Conservation (phyloP, 1,140 invertebrate species). For the Thaumetopoea pityocampa region DNA sequence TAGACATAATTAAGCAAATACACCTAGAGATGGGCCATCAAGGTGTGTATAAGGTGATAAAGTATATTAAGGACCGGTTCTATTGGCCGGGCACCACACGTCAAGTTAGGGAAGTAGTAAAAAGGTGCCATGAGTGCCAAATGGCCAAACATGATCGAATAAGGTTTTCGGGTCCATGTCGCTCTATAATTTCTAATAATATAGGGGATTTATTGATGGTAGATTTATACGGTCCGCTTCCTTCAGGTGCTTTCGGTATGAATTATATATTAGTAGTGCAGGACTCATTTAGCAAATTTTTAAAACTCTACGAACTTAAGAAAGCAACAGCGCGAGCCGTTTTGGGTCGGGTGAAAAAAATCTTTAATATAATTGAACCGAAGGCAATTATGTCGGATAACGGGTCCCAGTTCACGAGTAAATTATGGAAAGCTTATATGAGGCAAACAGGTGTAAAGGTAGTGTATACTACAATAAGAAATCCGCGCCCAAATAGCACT, state of each 20-base stretch:
- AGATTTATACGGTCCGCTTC: slow-evolving; percentile 41
- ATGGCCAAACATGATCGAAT: slow-evolving; percentile 15
- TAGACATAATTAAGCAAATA: slow-evolving; percentile 15
- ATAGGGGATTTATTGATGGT: slow-evolving; percentile 35
- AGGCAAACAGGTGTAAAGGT: slow-evolving; percentile 15
- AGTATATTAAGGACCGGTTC: slow-evolving; percentile 30
- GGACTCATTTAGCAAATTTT: slow-evolving; percentile 42
- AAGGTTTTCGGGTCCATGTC: slow-evolving; percentile 17
- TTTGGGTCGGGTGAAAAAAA: slow-evolving; percentile 19
- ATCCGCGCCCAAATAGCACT: slow-evolving; percentile 35
- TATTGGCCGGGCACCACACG: slow-evolving; percentile 31
- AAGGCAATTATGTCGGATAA: slow-evolving; percentile 24
- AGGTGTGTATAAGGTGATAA: slow-evolving; percentile 34
- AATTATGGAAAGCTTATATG: slow-evolving; percentile 8
- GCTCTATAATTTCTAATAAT: slow-evolving; percentile 16
- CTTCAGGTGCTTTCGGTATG: slow-evolving; percentile 18
- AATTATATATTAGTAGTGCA: slow-evolving; percentile 39
- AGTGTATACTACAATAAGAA: slow-evolving; percentile 30
- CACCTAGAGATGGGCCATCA: slow-evolving; percentile 43
- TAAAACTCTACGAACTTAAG: slow-evolving; percentile 36
- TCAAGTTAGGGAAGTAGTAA: slow-evolving; percentile 23
- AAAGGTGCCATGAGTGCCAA: slow-evolving; percentile 24
- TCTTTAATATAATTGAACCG: slow-evolving; percentile 11
- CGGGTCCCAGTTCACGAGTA: slow-evolving; percentile 23
- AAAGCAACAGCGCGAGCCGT: slow-evolving; percentile 26